These are phyloP conservation scores for Melanotaenia maccullochi DNA, from an alignment of 2,797 vertebrate species.

Conservation along the genomic window DNA sequence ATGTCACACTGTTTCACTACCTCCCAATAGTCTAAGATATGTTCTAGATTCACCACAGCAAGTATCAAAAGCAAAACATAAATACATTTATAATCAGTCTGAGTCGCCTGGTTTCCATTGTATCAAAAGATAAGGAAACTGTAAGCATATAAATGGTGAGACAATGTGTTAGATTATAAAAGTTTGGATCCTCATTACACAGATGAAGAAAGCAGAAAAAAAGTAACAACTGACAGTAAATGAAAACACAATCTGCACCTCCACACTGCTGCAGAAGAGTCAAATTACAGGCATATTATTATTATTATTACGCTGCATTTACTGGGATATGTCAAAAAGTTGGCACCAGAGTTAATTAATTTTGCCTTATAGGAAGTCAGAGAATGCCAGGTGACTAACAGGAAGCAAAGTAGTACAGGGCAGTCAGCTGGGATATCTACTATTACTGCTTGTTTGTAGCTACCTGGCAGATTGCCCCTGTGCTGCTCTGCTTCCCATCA, in stretches of 20 bases:
- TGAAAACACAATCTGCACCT: not conserved
- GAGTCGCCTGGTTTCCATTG: fast-evolving
- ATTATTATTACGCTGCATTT: constrained; percentile 2
- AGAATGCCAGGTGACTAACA: constrained; percentile 37
- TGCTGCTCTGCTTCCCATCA: constrained; percentile 45
- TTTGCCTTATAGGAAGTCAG: constrained; percentile 10
- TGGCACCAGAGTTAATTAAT: constrained; percentile 26
- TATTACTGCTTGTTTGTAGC: constrained; percentile 28
- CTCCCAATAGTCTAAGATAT: not conserved
- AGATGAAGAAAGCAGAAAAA: not conserved
- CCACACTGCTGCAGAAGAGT: not conserved
- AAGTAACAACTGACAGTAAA: not conserved
- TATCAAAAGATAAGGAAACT: not conserved
- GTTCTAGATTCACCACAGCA: not conserved
- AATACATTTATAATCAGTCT: not conserved
- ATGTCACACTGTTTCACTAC: not conserved
- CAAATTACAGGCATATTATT: constrained; percentile 1
- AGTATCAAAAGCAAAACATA: not conserved
- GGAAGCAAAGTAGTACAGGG: constrained; percentile 33
- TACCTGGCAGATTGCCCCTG: constrained; percentile 38
- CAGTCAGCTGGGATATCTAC: constrained; percentile 39
- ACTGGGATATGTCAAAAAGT: constrained; percentile 28
- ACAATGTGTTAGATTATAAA: not conserved
- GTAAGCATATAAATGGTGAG: not conserved
- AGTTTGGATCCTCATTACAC: not conserved